These are phyloP conservation scores for Scaptomyza cyrtandrae DNA, from an alignment of 2,888 invertebrate species.

Conservation along the genomic window DNA sequence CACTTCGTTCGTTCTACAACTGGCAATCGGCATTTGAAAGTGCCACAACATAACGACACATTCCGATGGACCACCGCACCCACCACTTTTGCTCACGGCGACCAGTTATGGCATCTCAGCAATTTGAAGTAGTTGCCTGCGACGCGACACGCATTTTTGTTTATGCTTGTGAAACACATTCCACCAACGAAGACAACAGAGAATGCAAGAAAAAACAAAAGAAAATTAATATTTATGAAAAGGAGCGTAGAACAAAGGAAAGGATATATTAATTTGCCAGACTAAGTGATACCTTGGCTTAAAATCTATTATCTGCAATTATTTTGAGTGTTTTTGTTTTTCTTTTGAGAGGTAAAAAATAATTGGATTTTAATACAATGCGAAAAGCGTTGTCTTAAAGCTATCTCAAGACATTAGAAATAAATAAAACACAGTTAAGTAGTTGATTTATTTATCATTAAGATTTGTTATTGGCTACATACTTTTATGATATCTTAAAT, in stretches of 20 bases:
- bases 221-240: slow-evolving; percentile 28
- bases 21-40: slow-evolving; percentile 26
- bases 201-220: slow-evolving; percentile 30
- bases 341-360: too few relatives aligned
- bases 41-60: slow-evolving; percentile 28
- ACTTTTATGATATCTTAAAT: too few relatives aligned
- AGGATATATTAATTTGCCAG: not conserved
- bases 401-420: too few relatives aligned
- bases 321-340: too few relatives aligned
- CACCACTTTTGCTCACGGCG: not conserved
- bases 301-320: too few relatives aligned
- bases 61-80: slow-evolving; percentile 20
- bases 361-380: too few relatives aligned
- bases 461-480: too few relatives aligned
- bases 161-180: slow-evolving; percentile 67
- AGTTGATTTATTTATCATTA: too few relatives aligned
- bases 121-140: slow-evolving; percentile 73
- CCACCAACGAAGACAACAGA: slow-evolving; percentile 42
- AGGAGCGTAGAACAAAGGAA: not conserved
- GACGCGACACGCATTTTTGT: slow-evolving; percentile 50
- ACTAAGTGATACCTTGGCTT: slow-evolving; percentile 2
- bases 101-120: slow-evolving; percentile 69
- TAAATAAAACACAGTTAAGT: too few relatives aligned
- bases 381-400: too few relatives aligned
- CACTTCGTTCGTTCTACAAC: slow-evolving; percentile 47